Base-by-base conservation (phyloP, 2,113 vertebrate species). In the Arvicanthis niloticus region DNA sequence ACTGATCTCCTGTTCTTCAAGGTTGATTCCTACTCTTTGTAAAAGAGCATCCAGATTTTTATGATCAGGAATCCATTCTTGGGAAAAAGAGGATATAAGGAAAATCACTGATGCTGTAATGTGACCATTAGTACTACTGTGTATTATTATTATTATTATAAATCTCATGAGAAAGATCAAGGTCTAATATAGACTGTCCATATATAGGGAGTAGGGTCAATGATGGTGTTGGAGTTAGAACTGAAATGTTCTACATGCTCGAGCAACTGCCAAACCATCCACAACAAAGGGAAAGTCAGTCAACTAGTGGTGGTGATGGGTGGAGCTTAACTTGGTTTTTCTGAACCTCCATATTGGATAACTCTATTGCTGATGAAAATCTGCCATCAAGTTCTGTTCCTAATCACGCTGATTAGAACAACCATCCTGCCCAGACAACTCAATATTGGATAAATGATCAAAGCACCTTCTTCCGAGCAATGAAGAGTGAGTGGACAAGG, bases 1-100 rank as follows among this genome's bases (percentile, higher is more conserved):
- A 48, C 21, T 40, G 34, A 90, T 81, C 92, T 96, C 89, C 62
- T 88, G 10, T 96, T 94, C 90, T 88, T 75, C 40, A 94, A 92
- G 51, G 9, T 82, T 87, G 58, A 89, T 48, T 58, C 92, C 72
- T 15, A 42, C 68, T 22, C 62, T 73, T 91, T 91, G 51, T 73
- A 94, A 85, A 89, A 78, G 31, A 58, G 6, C 22, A 51, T 48
- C 9, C 22, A 90, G 19, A 53, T 76, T 40, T 90, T 56, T 16
- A 22, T 68, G 37, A 90, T 95, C 45, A 92, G 60, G 70, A 86
- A 73, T 58, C 53, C 21, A 86, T 92, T 68, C 94, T 94, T 96
- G 40, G 45, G 17, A 56, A 89, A 94, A 94, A 89, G 22, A 86
- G 65, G 77, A 91, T 68, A 62, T 29, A 13, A 51, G 58, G 67